Conservation (phyloP, 2,888 invertebrate species). For the Caenorhabditis virilis region DNA sequence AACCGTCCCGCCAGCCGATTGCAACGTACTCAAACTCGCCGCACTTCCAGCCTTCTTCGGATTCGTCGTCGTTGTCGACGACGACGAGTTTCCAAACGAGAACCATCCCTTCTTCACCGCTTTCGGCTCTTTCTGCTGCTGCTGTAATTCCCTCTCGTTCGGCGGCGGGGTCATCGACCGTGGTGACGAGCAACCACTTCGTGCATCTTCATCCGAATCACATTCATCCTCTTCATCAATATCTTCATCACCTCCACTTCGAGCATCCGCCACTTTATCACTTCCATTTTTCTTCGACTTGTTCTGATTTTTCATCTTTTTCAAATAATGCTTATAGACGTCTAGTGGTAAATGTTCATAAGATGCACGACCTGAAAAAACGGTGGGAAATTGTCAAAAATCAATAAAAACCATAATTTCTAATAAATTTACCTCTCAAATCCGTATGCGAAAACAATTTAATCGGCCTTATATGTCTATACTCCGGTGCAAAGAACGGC, state of each 20-base stretch:
- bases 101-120: constrained; percentile 48
- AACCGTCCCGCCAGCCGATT: constrained; percentile 1
- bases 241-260: constrained; percentile 50
- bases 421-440: constrained; percentile 24
- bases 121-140: constrained; percentile 29
- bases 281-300: constrained; percentile 49
- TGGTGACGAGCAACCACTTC: constrained; percentile 56
- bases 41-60: constrained; percentile 28
- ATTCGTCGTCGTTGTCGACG: too few species aligned
- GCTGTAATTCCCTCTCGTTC: constrained; percentile 16
- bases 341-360: constrained; percentile 59
- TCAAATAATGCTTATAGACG: constrained; percentile 62
- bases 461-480: constrained; percentile 63
- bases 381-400: background rate
- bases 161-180: constrained; percentile 58
- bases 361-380: constrained; percentile 25
- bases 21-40: constrained; percentile 11
- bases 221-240: constrained; percentile 56
- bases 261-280: constrained; percentile 28
- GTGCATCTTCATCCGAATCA: constrained; percentile 58
- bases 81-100: constrained; percentile 36
- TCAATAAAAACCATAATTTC: constrained; percentile 4
- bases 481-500: constrained; percentile 63
- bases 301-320: constrained; percentile 58
- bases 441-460: constrained; percentile 53